These are phyloP conservation scores for Hyles vespertilio DNA, from an alignment of 1,140 invertebrate species.

Conservation along the genomic window DNA sequence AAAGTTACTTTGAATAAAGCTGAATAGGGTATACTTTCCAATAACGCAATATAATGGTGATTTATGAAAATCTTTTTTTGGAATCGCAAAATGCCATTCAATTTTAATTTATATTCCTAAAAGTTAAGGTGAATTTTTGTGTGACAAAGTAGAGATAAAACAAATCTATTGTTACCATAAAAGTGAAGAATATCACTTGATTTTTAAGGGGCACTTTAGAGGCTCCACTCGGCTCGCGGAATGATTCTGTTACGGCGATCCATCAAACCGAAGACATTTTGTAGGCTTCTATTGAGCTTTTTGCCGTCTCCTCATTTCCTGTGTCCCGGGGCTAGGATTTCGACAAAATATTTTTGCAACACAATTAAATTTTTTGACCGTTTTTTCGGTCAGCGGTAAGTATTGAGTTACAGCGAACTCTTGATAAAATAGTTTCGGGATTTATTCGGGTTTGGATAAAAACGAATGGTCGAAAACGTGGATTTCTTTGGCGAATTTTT, in stretches of 20 bases:
- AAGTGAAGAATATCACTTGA: slow-evolving; percentile 67
- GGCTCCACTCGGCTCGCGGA: slow-evolving; percentile 42
- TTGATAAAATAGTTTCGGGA: slow-evolving; percentile 35
- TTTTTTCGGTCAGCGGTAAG: slow-evolving; percentile 53
- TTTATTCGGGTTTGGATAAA: slow-evolving; percentile 33
- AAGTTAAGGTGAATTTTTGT: too few relatives aligned
- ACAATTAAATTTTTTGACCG: slow-evolving; percentile 59
- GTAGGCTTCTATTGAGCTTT: slow-evolving; percentile 56
- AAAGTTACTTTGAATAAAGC: background rate
- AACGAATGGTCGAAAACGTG: slow-evolving; percentile 26
- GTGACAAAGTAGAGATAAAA: too few relatives aligned
- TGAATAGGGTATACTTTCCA: background rate
- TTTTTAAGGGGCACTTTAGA: slow-evolving; percentile 66
- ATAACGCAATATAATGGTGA: too few relatives aligned
- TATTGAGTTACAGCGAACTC: slow-evolving; percentile 49
- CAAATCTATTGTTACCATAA: slow-evolving; percentile 32
- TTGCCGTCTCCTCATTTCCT: slow-evolving; percentile 65
- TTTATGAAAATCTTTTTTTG: too few relatives aligned
- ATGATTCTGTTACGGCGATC: slow-evolving; percentile 68
- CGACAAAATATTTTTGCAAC: slow-evolving; percentile 55
- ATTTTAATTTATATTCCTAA: too few relatives aligned
- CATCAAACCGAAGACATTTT: slow-evolving; percentile 60
- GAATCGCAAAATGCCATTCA: too few relatives aligned
- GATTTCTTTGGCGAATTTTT: slow-evolving; percentile 35
- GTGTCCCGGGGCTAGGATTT: slow-evolving; percentile 47